Evolutionary conservation across 2,888 invertebrate species (phyloP).

Genomic region (Dryadula phaetusa): DNA sequence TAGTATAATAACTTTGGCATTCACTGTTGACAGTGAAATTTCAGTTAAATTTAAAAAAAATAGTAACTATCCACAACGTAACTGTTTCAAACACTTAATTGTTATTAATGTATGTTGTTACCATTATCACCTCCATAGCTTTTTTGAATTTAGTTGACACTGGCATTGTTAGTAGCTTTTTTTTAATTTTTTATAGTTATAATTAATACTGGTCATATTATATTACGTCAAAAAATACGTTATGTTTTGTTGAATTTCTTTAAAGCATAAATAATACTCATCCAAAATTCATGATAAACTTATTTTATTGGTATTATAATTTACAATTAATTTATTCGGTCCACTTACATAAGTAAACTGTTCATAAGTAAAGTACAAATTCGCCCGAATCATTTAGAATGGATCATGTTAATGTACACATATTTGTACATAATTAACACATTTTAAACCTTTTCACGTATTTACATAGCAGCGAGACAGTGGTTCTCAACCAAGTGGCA

Average conservation of each 20-base stretch:
- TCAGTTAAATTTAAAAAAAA: too few species aligned
- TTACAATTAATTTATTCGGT: background rate
- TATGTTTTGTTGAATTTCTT: background rate
- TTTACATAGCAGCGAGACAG: slow-evolving; percentile 59
- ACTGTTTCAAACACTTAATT: slow-evolving; percentile 4
- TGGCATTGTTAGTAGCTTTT: background rate
- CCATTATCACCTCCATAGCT: slow-evolving; percentile 14
- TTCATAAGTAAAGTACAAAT: background rate
- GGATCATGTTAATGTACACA: too few species aligned
- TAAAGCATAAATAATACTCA: background rate
- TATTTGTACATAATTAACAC: background rate
- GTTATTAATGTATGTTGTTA: slow-evolving; percentile 13
- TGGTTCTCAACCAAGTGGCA: slow-evolving; percentile 49
- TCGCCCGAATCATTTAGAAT: background rate
- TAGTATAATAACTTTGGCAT: too few species aligned
- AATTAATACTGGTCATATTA: background rate
- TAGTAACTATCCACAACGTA: background rate
- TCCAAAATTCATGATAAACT: background rate
- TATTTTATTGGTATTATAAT: background rate
- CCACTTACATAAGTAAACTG: background rate
- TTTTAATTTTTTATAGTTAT: background rate
- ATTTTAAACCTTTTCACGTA: background rate
- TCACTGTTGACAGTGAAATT: too few species aligned
- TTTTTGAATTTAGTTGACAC: slow-evolving; percentile 1
- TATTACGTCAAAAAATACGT: background rate